These are phyloP conservation scores for Dilophus febrilis DNA, from an alignment of 2,888 invertebrate genomes.

Conservation along the genomic window DNA sequence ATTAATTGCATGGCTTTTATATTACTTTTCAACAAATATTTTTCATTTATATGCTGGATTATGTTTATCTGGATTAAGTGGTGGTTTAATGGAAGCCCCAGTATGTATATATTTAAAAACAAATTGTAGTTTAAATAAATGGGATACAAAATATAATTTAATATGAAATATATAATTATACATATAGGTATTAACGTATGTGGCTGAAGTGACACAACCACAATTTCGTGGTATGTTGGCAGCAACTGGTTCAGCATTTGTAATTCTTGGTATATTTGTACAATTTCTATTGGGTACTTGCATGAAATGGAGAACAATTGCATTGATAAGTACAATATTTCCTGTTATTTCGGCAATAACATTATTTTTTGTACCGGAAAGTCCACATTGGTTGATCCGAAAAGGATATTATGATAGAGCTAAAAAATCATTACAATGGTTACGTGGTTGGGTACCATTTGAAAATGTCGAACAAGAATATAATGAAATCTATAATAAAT, in stretches of 20 bases:
- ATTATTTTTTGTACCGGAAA: conserved; percentile 60
- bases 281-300: conserved; percentile 58
- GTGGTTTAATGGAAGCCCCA: conserved; percentile 65
- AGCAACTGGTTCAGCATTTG: conserved; percentile 57
- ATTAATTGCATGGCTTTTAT: conserved; percentile 54
- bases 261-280: conserved; percentile 56
- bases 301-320: conserved; percentile 52
- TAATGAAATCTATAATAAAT: conserved; percentile 23
- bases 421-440: conserved; percentile 52
- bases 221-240: conserved; percentile 56
- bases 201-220: conserved; percentile 69
- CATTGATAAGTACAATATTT: conserved; percentile 46
- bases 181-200: conserved; percentile 57
- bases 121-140: too few relatives aligned
- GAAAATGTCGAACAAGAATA: conserved; percentile 32
- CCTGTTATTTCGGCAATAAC: conserved; percentile 45
- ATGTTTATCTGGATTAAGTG: conserved; percentile 53
- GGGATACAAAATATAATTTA: not conserved
- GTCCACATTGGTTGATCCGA: conserved; percentile 62
- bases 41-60: conserved; percentile 52
- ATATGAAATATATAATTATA: conserved; percentile 1
- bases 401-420: conserved; percentile 48
- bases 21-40: conserved; percentile 44
- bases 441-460: conserved; percentile 57
- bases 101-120: conserved; percentile 32